A percentile compares a stretch with the other conserved stretches of the same genome.
Conservation (phyloP, 1,140 invertebrate species). For the Formica selysi region DNA sequence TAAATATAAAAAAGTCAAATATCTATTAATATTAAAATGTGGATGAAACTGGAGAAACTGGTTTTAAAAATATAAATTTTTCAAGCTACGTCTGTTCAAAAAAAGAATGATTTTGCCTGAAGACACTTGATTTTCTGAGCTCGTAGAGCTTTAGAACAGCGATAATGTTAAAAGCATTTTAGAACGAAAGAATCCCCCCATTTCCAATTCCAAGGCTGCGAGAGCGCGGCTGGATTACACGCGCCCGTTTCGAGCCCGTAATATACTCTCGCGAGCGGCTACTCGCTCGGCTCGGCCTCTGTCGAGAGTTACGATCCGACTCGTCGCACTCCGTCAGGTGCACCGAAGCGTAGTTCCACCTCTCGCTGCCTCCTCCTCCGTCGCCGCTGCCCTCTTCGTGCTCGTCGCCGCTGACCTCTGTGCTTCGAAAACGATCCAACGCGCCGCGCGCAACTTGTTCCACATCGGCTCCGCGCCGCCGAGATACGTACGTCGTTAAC, state of each 20-base stretch:
- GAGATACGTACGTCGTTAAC: constrained; percentile 63
- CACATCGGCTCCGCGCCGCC: constrained; percentile 67
- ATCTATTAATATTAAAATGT: no score
- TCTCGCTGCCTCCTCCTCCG: constrained; percentile 62
- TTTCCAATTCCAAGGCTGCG: constrained; percentile 56
- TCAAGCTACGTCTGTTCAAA: no score
- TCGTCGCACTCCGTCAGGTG: constrained; percentile 76
- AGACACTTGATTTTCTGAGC: constrained; percentile 36
- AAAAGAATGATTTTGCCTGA: not conserved
- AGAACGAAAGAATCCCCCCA: constrained; percentile 23
- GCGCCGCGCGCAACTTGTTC: constrained; percentile 64
- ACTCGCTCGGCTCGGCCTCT: constrained; percentile 66
- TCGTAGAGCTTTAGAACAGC: no score
- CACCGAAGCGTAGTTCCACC: constrained; percentile 86
- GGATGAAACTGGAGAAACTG: no score
- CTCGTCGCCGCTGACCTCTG: constrained; percentile 80
- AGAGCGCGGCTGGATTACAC: constrained; percentile 28
- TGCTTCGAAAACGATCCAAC: constrained; percentile 74
- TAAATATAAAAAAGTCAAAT: no score
- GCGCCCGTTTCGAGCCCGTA: constrained; percentile 28
- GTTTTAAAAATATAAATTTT: no score
- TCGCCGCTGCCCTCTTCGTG: constrained; percentile 79
- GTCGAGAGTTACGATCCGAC: constrained; percentile 70
- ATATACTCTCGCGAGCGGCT: constrained; percentile 24
- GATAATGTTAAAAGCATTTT: constrained; percentile 2